Conservation (phyloP, 2,797 vertebrate genomes). For the Sebastes minor region DNA sequence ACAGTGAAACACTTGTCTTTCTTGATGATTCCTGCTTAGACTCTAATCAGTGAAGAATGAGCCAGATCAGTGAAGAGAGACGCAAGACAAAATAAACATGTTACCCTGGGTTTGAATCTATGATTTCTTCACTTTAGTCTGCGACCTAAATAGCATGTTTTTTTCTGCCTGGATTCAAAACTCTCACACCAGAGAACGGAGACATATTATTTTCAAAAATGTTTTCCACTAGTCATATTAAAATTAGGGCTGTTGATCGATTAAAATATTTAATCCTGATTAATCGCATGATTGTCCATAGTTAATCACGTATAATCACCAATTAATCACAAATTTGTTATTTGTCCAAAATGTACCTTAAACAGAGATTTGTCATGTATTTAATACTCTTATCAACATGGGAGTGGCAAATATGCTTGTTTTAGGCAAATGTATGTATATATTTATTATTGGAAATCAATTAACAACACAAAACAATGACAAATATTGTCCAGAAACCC, state of each 20-base stretch:
- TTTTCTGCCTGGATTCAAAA: background rate
- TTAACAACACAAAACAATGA: too few species aligned
- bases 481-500: too few species aligned
- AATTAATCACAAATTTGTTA: too few species aligned
- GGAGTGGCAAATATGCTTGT: too few species aligned
- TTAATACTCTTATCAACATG: too few species aligned
- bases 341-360: too few species aligned
- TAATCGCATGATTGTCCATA: too few species aligned
- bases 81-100: background rate
- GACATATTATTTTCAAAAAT: background rate
- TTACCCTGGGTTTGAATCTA: background rate
- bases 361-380: too few species aligned
- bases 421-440: too few species aligned
- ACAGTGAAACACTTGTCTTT: slow-evolving; percentile 11
- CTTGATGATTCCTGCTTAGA: slow-evolving; percentile 4
- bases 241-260: background rate
- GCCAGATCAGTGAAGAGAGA: background rate
- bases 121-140: background rate
- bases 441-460: too few species aligned
- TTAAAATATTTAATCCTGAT: too few species aligned
- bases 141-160: background rate
- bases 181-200: background rate
- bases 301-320: too few species aligned
- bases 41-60: slow-evolving; percentile 11
- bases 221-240: background rate